phyloP scores from a whole-genome alignment of 2,888 invertebrate species.

The Ectobius pallidus region DNA sequence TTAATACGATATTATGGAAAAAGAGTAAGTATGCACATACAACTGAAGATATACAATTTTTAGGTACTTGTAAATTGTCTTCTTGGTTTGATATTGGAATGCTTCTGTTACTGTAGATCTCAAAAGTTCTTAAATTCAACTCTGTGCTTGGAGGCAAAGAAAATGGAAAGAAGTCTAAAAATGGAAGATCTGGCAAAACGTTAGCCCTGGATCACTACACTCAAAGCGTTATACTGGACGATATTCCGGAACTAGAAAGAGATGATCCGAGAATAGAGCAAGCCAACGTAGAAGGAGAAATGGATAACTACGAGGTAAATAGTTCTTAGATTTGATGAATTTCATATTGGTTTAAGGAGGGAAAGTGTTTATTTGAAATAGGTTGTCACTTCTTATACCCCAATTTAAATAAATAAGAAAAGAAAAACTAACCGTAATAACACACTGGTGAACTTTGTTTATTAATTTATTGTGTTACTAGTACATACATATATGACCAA shows the following conservation, averaged over 20 bases:
- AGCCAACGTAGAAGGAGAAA: constrained; percentile 63
- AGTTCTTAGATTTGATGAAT: too few relatives aligned
- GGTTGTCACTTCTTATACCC: too few relatives aligned
- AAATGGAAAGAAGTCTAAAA: not conserved
- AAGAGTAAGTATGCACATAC: not conserved
- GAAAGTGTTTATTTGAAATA: too few relatives aligned
- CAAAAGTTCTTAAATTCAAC: constrained; percentile 6
- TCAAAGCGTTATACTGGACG: constrained; percentile 42
- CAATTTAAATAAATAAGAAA: too few relatives aligned
- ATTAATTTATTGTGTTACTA: too few relatives aligned
- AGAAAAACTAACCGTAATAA: too few relatives aligned
- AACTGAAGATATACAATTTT: not conserved
- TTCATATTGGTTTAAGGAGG: too few relatives aligned
- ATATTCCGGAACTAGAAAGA: constrained; percentile 54
- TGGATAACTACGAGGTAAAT: constrained; percentile 69
- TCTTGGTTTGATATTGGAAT: not conserved
- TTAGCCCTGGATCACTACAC: not conserved
- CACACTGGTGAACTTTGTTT: too few relatives aligned
- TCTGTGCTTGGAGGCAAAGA: not conserved
- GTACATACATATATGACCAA: too few relatives aligned
- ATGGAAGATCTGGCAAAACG: not conserved
- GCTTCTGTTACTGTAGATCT: not conserved
- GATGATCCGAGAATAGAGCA: constrained; percentile 59
- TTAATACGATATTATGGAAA: constrained; percentile 50
- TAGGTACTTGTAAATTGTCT: not conserved